Percentiles rank a stretch among this genome's conserved stretches.
These are phyloP conservation scores for Ianthella basta DNA, from an alignment of 37 sponge, comb jelly and placozoan species.

Conservation along the genomic window DNA sequence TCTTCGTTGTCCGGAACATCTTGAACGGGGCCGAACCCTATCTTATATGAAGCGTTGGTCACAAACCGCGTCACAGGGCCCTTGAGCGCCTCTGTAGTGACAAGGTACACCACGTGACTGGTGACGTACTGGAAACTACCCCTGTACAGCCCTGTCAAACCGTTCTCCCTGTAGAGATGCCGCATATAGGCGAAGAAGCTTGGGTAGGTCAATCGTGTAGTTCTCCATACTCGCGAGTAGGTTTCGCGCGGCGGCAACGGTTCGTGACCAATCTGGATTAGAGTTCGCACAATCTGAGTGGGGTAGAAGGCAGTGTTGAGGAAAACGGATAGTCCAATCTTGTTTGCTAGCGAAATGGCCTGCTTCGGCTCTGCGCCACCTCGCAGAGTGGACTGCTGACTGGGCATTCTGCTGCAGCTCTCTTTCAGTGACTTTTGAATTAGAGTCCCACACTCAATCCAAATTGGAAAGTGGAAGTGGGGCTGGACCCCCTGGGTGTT, in stretches of 20 bases:
- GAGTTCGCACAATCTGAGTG: slow-evolving; percentile 22
- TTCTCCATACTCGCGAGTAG: neutral
- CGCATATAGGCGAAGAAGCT: neutral
- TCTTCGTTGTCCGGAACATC: slow-evolving; percentile 8
- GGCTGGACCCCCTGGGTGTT: too few relatives aligned
- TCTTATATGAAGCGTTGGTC: neutral
- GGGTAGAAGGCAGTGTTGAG: slow-evolving; percentile 10
- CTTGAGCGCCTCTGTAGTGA: neutral
- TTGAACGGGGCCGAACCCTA: neutral
- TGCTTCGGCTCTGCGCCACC: too few relatives aligned
- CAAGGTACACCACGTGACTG: neutral
- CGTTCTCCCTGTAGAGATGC: slow-evolving; percentile 14
- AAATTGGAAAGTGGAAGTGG: too few relatives aligned
- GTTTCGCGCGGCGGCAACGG: slow-evolving; percentile 5
- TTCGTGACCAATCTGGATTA: slow-evolving; percentile 30
- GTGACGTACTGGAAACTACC: slow-evolving; percentile 7
- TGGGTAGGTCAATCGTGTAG: neutral
- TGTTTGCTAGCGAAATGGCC: neutral
- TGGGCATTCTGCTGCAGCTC: too few relatives aligned
- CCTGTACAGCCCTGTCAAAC: neutral
- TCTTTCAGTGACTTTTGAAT: too few relatives aligned
- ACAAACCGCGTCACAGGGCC: neutral
- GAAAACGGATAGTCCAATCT: neutral
- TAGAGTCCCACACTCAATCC: too few relatives aligned
- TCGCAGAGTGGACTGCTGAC: too few relatives aligned